phyloP scores from a whole-genome alignment of 2,888 invertebrate genomes.

The Falcaria lacertinaria region DNA sequence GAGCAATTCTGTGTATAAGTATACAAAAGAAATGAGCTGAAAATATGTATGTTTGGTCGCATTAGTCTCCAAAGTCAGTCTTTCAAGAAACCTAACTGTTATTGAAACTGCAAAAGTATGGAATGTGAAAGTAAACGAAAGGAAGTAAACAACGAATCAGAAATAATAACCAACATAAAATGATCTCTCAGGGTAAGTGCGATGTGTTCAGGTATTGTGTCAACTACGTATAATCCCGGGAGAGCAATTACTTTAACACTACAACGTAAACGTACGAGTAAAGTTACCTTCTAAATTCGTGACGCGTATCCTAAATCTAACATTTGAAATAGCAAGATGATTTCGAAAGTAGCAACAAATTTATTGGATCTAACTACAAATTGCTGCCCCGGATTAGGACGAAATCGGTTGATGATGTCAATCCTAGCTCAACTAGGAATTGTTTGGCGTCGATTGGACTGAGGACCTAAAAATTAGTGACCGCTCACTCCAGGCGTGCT shows the following conservation, averaged over 20 bases:
- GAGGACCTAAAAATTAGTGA: constrained; percentile 33
- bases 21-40: constrained; percentile 46
- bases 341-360: constrained; percentile 57
- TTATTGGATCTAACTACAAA: constrained; percentile 59
- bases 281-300: constrained; percentile 48
- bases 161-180: constrained; percentile 47
- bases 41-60: constrained; percentile 58
- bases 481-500: constrained; percentile 89
- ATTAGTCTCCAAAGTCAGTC: constrained; percentile 70
- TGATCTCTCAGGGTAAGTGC: constrained; percentile 38
- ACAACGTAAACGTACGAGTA: constrained; percentile 31
- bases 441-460: constrained; percentile 39
- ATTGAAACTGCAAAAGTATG: constrained; percentile 58
- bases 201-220: constrained; percentile 28
- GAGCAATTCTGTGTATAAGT: constrained; percentile 66
- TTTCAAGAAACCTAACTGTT: constrained; percentile 68
- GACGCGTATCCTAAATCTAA: constrained; percentile 49
- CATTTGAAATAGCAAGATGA: constrained; percentile 55
- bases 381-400: constrained; percentile 73
- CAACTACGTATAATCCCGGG: constrained; percentile 40
- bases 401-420: constrained; percentile 46
- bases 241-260: constrained; percentile 44
- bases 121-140: constrained; percentile 61
- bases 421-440: constrained; percentile 38
- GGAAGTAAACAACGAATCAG: constrained; percentile 27